Conservation (phyloP, 1,140 invertebrate genomes). For the Aphaenogaster floridana region DNA sequence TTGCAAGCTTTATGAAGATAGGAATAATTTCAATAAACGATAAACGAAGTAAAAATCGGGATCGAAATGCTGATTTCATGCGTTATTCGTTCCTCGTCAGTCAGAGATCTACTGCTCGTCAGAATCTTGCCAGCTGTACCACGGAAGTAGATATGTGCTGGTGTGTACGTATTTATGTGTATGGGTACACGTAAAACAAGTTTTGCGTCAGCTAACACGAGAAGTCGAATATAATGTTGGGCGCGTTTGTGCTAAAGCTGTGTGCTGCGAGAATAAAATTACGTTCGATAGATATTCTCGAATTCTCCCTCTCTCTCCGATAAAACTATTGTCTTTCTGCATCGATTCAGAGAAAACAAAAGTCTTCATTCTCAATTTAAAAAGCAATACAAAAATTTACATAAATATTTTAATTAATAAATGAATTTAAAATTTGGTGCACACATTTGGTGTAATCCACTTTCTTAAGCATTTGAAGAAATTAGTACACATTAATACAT, state of each 20-base stretch:
- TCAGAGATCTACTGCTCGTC: background rate
- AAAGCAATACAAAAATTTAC: background rate
- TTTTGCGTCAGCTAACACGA: background rate
- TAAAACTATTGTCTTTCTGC: background rate
- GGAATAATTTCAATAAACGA: background rate
- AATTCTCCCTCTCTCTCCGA: background rate
- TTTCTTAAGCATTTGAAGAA: background rate
- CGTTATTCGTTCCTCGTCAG: background rate
- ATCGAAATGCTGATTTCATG: background rate
- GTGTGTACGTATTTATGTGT: background rate
- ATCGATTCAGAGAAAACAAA: background rate
- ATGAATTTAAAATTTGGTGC: background rate
- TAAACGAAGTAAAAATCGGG: background rate
- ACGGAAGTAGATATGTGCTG: background rate
- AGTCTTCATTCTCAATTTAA: background rate
- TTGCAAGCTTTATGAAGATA: background rate
- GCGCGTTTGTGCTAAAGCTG: background rate
- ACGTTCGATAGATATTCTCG: background rate
- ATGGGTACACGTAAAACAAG: background rate
- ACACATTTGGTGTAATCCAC: background rate
- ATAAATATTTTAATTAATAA: background rate
- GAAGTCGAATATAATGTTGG: background rate
- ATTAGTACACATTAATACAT: background rate
- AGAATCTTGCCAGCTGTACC: background rate
- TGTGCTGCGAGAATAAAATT: background rate